These are phyloP conservation scores for Mimumesa dahlbomi DNA, from an alignment of 2,888 invertebrate genomes.

Conservation along the genomic window DNA sequence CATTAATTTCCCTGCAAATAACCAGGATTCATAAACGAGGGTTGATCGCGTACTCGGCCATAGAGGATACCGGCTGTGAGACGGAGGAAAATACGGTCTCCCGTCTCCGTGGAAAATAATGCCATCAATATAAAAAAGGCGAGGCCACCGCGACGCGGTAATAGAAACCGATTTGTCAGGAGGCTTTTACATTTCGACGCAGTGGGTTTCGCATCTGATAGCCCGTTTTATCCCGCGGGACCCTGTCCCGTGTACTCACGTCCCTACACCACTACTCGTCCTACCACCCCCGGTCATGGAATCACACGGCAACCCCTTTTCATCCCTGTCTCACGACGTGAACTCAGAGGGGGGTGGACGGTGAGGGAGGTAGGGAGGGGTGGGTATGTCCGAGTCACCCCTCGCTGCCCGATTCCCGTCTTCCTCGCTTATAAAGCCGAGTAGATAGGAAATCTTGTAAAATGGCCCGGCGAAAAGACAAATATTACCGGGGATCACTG, in stretches of 20 bases:
- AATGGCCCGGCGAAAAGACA: constrained; percentile 73
- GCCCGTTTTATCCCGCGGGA: constrained; percentile 73
- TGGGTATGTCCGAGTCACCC: constrained; percentile 56
- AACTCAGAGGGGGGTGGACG: constrained; percentile 33
- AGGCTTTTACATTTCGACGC: constrained; percentile 77
- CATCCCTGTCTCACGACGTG: constrained; percentile 39
- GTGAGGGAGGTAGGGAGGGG: too few relatives aligned
- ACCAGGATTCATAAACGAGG: constrained; percentile 49
- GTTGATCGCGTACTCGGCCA: constrained; percentile 33
- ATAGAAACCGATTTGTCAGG: constrained; percentile 77
- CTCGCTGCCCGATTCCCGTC: constrained; percentile 54
- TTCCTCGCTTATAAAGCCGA: constrained; percentile 67
- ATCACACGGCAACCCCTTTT: constrained; percentile 39
- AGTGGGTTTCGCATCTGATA: constrained; percentile 72
- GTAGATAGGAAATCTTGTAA: constrained; percentile 76
- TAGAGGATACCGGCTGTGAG: constrained; percentile 24
- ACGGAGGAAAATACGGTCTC: constrained; percentile 55
- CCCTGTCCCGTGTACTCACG: constrained; percentile 58
- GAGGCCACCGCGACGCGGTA: constrained; percentile 64
- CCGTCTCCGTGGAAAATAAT: constrained; percentile 70
- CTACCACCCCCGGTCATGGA: constrained; percentile 31
- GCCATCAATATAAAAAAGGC: constrained; percentile 73
- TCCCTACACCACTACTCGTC: constrained; percentile 22
- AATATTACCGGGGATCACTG: constrained; percentile 73
- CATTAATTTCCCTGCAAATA: constrained; percentile 56